phyloP scores from a whole-genome alignment of 2,797 vertebrate species.

The Bucorvus abyssinicus region DNA sequence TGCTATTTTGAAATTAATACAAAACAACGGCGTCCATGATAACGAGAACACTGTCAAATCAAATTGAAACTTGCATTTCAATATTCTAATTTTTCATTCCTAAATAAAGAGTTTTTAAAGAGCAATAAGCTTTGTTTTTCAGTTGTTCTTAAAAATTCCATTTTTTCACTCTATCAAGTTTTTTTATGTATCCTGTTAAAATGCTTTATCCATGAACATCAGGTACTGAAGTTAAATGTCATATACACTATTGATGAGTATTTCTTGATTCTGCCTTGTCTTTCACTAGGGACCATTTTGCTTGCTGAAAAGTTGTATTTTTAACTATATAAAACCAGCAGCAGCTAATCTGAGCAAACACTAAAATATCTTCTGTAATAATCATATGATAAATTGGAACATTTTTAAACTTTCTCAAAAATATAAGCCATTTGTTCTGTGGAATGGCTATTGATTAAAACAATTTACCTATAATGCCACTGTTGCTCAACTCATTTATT shows the following conservation, averaged over 20 bases:
- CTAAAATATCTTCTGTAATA: neutral
- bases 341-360: neutral
- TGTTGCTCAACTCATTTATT: slow-evolving; percentile 44
- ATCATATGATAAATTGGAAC: slow-evolving; percentile 36
- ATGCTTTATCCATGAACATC: neutral
- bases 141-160: neutral
- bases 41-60: neutral
- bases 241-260: neutral
- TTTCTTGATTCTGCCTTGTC: neutral
- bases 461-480: slow-evolving; percentile 20
- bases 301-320: neutral
- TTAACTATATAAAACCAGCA: neutral
- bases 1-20: neutral
- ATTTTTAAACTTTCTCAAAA: slow-evolving; percentile 11
- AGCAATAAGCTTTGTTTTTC: neutral
- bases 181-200: neutral
- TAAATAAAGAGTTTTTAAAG: neutral
- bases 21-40: neutral
- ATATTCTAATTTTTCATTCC: neutral
- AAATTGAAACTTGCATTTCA: neutral
- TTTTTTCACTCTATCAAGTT: neutral
- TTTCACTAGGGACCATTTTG: neutral
- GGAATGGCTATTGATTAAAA: slow-evolving; percentile 41
- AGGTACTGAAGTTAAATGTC: neutral
- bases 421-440: slow-evolving; percentile 4